Base-by-base conservation (phyloP, 2,113 vertebrate genomes). In the Girardinichthys multiradiatus region DNA sequence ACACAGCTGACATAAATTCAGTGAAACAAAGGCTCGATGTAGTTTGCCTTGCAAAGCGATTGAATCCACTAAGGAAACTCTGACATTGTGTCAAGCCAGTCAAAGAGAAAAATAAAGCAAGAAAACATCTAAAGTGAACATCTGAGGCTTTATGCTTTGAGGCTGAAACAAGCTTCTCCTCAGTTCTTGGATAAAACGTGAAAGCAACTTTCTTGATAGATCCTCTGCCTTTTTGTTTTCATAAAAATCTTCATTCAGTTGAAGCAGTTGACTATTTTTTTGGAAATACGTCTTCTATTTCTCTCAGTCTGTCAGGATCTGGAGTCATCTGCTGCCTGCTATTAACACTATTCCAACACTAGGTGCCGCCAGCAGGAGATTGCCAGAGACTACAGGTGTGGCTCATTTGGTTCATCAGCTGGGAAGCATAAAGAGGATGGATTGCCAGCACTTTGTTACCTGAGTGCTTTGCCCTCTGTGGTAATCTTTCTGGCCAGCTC, bases 111-210 rank as follows among this genome's bases (percentile, higher is more conserved):
- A 73, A 28, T 37, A 66, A 68, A 26, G 59, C 60, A 58, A 45
- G 51, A 31, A 64, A 61, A 66, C 33, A 9, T 30, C 68, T 71
- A 54, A 64, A 54, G 57, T 65, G 64, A 76, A 77, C 45, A 77
- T 84, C 35, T 27, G 33, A 67, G 48, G 31, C 17, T 45, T 45
- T 45, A 19, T 72, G 64, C 54, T 64, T 71, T 64, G 58, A 51
- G 29, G 35, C 28, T 31, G 26, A 57, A 75, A 64, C 29, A 66
- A 65, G 73, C 64, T 58, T 21, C 45, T 45, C 21, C 51, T 48
- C 66, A 76, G 45, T 65, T 65, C 76, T 61, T 72, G n/a, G 64
- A 60, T 69, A 76, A 57, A 77, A 70, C 31, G 37, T 72, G 26
- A 35, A 60, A 42, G 10, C 63, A 63, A 70, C 37, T 57, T 80